Base-by-base conservation (phyloP, 2,797 vertebrate genomes). In the Crax fasciolata region DNA sequence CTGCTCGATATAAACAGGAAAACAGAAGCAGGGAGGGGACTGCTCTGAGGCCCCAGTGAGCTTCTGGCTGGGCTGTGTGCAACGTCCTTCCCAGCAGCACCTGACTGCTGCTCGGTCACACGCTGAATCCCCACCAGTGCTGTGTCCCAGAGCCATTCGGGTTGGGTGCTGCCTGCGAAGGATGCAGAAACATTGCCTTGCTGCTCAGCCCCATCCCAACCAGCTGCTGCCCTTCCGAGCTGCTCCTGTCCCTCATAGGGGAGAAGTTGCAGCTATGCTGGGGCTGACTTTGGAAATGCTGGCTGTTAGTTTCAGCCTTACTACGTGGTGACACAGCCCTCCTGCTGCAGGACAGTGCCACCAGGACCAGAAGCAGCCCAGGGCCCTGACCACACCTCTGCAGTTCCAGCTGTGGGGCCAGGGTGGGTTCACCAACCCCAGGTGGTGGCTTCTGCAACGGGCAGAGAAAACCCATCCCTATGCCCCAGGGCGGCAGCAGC, bases 101-200 rank as follows among this genome's bases (percentile, higher is more conserved):
- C 16, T 10, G 70, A 20, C 57, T 78, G 25, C 17, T 2, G 9
- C 54, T 58, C 55, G 14, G 58, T n/a, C 20, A 13, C 1, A 2
- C 79, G 46, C 65, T 44, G n/a, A 58, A 27, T 1, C 0, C 3
- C 59, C 44, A 3, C 2, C 21, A 65, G 4, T 9, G 1, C 81
- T 7, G 13, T 1, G 23, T 27, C 30, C 41, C 2, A 4, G 78
- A 43, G 3, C 41, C 1, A 1, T 2, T 13, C 27, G 0, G 1
- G 19, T 71, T 43, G 9, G 6, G 3, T 2, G 14, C 21, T 27
- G 38, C 58, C 54, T 0, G 6, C 32, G 41, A 65, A 13, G 27
- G 66, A 66, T 5, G 13, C 1, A 19, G 28, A 51, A 11, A 44
- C 54, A 24, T 7, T 13, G 30, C 55, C 73, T 61, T 14, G 41